phyloP scores from a whole-genome alignment of 2,113 vertebrate species.

The Nanorana parkeri region DNA sequence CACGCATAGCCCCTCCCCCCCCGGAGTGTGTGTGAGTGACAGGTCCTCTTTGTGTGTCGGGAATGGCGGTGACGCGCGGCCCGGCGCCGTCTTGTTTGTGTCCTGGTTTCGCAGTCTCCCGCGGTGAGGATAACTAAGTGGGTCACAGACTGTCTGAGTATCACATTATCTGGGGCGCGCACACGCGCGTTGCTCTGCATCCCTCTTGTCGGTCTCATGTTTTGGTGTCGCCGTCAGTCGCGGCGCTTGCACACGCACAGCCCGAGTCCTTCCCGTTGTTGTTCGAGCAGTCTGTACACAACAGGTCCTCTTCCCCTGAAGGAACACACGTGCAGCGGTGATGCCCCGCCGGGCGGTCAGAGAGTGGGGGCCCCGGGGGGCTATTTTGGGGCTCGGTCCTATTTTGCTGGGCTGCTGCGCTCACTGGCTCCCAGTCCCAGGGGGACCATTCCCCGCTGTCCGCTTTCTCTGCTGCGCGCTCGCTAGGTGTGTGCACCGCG shows the following conservation, averaged over 20 bases:
- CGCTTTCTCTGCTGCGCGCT: rapidly evolving
- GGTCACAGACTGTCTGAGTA: not conserved
- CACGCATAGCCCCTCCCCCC: too few species aligned
- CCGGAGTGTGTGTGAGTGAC: too few species aligned
- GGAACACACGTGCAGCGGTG: not conserved
- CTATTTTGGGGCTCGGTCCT: not conserved
- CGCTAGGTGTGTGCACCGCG: not conserved
- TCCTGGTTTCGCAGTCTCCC: too few species aligned
- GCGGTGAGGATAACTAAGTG: too few species aligned
- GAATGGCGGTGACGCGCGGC: too few species aligned
- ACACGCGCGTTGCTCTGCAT: not conserved
- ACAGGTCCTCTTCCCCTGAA: not conserved
- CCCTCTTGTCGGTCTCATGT: not conserved
- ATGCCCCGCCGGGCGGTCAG: too few species aligned
- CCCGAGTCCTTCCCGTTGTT: not conserved
- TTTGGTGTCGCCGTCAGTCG: not conserved
- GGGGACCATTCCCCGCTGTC: not conserved
- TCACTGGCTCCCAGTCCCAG: constrained; percentile 49
- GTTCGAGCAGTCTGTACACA: constrained; percentile 38
- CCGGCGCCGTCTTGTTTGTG: too few species aligned
- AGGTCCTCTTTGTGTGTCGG: too few species aligned
- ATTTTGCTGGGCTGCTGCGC: not conserved
- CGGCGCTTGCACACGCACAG: not conserved
- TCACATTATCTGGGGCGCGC: not conserved
- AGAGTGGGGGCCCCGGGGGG: not conserved